phyloP scores from a whole-genome alignment of 2,113 vertebrate species.

The Plecotus auritus region DNA sequence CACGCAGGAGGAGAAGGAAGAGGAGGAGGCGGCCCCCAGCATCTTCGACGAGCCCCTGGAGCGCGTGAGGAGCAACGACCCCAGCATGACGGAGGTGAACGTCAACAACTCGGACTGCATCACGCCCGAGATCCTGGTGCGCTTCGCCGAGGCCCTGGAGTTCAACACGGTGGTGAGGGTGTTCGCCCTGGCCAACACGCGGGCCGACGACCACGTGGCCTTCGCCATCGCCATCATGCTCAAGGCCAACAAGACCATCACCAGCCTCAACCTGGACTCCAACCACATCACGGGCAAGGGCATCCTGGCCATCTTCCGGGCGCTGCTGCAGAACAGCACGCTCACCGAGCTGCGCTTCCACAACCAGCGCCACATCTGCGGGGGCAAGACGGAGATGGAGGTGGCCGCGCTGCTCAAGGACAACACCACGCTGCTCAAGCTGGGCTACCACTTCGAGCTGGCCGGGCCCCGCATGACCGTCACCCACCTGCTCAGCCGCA shows the following conservation, averaged over 20 bases:
- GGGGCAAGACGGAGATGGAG: conserved; percentile 98
- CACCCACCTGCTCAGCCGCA: conserved; percentile 95
- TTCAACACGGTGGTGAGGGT: conserved; percentile 89
- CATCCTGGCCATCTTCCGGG: conserved; percentile 94
- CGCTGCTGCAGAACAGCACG: conserved; percentile 90
- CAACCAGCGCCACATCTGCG: conserved; percentile 97
- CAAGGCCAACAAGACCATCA: conserved; percentile 90
- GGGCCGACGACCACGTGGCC: conserved; percentile 94
- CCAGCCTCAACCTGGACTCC: conserved; percentile 96
- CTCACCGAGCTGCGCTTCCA: conserved; percentile 97
- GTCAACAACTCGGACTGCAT: conserved; percentile 99
- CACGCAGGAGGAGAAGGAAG: conserved; percentile 77
- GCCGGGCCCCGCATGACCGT: conserved; percentile 96
- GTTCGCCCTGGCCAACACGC: conserved; percentile 94
- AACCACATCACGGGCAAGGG: conserved; percentile 97
- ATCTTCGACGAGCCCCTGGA: conserved; percentile 95
- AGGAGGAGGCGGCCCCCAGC: conserved; percentile 86
- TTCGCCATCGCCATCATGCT: conserved; percentile 93
- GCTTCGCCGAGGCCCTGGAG: conserved; percentile 91
- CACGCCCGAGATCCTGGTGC: conserved; percentile 92
- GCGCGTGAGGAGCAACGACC: conserved; percentile 88
- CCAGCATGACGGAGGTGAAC: conserved; percentile 88
- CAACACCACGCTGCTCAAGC: conserved; percentile 93
- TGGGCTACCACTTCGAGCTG: conserved; percentile 97
- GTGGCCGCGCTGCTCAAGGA: conserved; percentile 95